A percentile compares a stretch with the other conserved stretches of the same genome.
phyloP scores from a whole-genome alignment of 2,797 vertebrate genomes.

The Enteromius argenteus region DNA sequence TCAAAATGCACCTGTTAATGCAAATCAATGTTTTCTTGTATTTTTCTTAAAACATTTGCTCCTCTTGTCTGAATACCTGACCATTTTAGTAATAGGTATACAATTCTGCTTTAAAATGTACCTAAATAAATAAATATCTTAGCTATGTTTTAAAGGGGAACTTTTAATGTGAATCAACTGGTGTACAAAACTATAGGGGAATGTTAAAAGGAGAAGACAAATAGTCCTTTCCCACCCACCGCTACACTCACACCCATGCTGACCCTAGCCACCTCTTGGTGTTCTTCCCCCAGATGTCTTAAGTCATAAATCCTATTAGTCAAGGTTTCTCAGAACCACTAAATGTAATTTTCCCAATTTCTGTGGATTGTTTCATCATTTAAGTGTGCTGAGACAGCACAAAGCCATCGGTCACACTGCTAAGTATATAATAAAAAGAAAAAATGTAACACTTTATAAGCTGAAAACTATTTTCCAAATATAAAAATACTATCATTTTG shows the following conservation, averaged over 20 bases:
- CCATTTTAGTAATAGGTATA: not conserved
- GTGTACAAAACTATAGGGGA: conserved; percentile 15
- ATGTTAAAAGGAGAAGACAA: conserved; percentile 32
- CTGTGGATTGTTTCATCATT: conserved; percentile 66
- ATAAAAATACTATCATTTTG: not conserved
- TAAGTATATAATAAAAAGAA: not conserved
- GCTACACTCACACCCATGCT: conserved; percentile 73
- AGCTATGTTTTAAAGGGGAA: not conserved
- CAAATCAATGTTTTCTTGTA: not conserved
- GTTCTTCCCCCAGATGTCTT: conserved; percentile 77
- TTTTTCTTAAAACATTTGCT: not conserved
- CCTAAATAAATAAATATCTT: conserved; percentile 9
- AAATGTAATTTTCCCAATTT: conserved; percentile 70
- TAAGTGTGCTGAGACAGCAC: conserved; percentile 45
- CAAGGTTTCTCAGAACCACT: conserved; percentile 78
- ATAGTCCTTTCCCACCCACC: conserved; percentile 34
- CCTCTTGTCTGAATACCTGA: not conserved
- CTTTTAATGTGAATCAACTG: conserved; percentile 12
- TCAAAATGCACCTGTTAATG: not conserved
- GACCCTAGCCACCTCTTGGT: conserved; percentile 76
- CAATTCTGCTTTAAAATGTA: not conserved
- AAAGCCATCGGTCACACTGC: not conserved
- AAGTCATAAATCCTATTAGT: conserved; percentile 85
- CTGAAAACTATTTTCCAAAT: not conserved
- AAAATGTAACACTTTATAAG: not conserved